Evolutionary conservation across 2,797 vertebrate genomes (phyloP).

Genomic region (Syncerus caffer): DNA sequence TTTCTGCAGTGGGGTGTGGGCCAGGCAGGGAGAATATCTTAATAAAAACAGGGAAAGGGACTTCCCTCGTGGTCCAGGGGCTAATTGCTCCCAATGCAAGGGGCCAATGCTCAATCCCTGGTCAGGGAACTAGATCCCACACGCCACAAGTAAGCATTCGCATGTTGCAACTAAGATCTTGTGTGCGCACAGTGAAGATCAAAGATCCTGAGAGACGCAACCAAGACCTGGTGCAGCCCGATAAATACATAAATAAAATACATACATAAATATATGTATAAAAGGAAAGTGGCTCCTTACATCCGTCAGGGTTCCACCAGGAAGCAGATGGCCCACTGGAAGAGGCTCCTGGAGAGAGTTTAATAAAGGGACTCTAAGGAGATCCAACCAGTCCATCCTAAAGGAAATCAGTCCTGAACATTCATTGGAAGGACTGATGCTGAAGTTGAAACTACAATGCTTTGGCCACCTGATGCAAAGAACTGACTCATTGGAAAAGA

Average conservation of each 20-base stretch:
- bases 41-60: background rate
- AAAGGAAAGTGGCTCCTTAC: background rate
- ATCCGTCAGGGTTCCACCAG: background rate
- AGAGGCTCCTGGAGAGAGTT: background rate
- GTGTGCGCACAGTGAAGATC: background rate
- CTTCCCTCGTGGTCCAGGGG: background rate
- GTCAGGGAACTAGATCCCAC: background rate
- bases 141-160: rapidly evolving
- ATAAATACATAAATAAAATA: background rate
- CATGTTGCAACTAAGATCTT: background rate
- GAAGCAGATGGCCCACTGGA: background rate
- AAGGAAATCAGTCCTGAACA: background rate
- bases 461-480: background rate
- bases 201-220: background rate
- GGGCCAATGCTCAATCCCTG: background rate
- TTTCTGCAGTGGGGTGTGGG: background rate
- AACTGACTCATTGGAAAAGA: background rate
- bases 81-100: background rate
- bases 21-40: background rate
- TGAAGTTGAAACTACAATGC: background rate
- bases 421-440: background rate
- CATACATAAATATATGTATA: background rate
- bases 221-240: background rate
- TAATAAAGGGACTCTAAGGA: background rate
- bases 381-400: background rate